Percentiles rank a stretch among this genome's conserved stretches.
These are phyloP conservation scores for Protophormia terraenovae DNA, from an alignment of 2,888 invertebrate species.

Conservation along the genomic window DNA sequence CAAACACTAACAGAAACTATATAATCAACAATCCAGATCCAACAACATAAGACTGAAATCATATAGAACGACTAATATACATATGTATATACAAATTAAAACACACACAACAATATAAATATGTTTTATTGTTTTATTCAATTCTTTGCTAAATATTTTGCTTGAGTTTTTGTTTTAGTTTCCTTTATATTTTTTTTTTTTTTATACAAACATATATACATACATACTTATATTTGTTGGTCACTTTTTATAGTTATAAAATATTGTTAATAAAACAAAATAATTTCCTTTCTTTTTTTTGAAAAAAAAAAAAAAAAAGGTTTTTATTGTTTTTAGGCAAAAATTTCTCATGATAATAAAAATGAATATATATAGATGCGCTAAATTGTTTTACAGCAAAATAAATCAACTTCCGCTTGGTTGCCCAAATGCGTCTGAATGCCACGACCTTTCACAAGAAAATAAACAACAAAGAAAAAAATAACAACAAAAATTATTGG, in stretches of 20 bases:
- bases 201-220: too few relatives aligned
- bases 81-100: background rate
- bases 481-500: too few relatives aligned
- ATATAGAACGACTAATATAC: background rate
- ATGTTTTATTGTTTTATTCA: background rate
- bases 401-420: slow-evolving; percentile 80
- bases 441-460: slow-evolving; percentile 48
- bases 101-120: background rate
- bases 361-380: slow-evolving; percentile 26
- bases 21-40: background rate
- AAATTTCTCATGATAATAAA: slow-evolving; percentile 41
- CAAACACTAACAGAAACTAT: background rate
- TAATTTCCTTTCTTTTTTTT: slow-evolving; percentile 9
- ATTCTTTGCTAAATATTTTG: slow-evolving; percentile 2
- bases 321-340: slow-evolving; percentile 20
- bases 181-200: background rate
- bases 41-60: slow-evolving; percentile 1
- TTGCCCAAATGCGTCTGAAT: slow-evolving; percentile 68
- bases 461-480: too few relatives aligned
- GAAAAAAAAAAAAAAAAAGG: background rate
- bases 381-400: slow-evolving; percentile 59
- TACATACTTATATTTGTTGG: too few relatives aligned
- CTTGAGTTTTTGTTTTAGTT: background rate
- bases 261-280: slow-evolving; percentile 54
- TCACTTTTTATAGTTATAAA: slow-evolving; percentile 1